Percentiles rank a stretch among this genome's conserved stretches.
Conservation (phyloP, 2,797 vertebrate species). For the Poeciliopsis turneri region DNA sequence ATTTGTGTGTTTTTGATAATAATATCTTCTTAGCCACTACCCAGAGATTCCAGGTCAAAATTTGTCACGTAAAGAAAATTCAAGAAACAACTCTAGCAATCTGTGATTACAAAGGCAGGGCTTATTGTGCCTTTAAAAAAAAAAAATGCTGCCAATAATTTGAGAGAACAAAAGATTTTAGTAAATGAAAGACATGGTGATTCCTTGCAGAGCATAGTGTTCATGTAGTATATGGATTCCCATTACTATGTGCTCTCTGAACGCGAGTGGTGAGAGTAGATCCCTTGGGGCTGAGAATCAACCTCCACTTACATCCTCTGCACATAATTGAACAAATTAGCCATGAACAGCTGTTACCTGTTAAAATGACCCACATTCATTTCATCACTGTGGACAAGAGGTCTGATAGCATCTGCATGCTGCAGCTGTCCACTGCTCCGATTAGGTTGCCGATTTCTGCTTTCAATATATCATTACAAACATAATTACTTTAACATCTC, state of each 20-base stretch:
- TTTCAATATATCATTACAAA: conserved; percentile 83
- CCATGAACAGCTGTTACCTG: conserved; percentile 83
- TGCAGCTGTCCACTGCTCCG: conserved; percentile 81
- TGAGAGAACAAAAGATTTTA: conserved; percentile 23
- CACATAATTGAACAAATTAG: conserved; percentile 84
- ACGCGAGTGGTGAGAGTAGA: conserved; percentile 38
- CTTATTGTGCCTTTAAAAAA: conserved; percentile 5
- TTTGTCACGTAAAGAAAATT: conserved; percentile 15
- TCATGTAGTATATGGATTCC: conserved; percentile 56
- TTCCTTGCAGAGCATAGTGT: conserved; percentile 20
- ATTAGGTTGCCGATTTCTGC: conserved; percentile 74
- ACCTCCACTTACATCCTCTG: conserved; percentile 74
- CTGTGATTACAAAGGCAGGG: conserved; percentile 2
- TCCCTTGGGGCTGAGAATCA: conserved; percentile 69
- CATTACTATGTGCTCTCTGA: conserved; percentile 52
- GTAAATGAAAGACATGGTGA: conserved; percentile 22
- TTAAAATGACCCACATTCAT: conserved; percentile 83
- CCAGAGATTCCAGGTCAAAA: conserved; percentile 25
- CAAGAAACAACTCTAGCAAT: conserved; percentile 14
- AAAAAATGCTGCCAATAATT: conserved; percentile 7
- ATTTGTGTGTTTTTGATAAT: conserved; percentile 33
- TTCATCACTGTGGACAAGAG: conserved; percentile 81
- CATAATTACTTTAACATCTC: conserved; percentile 83
- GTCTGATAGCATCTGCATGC: conserved; percentile 82
- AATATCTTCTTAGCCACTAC: conserved; percentile 22